Evolutionary conservation across 2,113 vertebrate species (phyloP).

Genomic region (Noctilio leporinus): DNA sequence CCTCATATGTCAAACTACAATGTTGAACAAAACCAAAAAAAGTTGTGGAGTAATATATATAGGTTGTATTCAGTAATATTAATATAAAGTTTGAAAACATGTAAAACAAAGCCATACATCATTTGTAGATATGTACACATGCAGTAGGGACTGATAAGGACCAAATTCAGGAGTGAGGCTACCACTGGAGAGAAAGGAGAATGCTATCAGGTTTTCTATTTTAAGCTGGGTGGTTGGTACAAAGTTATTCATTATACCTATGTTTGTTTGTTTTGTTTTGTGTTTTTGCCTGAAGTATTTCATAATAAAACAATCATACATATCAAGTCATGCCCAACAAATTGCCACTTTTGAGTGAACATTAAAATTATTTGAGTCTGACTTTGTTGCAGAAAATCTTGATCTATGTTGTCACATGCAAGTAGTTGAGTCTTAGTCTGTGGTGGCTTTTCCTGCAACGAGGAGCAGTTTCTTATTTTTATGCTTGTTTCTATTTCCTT

Average conservation of each 20-base stretch:
- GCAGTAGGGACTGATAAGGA: not conserved
- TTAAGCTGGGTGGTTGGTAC: not conserved
- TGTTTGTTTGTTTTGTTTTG: conserved; percentile 1
- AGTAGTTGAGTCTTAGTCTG: not conserved
- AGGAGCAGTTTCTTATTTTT: not conserved
- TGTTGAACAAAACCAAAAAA: not conserved
- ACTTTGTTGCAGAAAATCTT: not conserved
- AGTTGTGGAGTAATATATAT: not conserved
- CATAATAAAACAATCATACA: not conserved
- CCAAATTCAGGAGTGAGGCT: not conserved
- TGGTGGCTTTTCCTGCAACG: not conserved
- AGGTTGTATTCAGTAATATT: not conserved
- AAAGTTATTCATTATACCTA: not conserved
- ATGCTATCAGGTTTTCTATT: not conserved
- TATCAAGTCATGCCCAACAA: not conserved
- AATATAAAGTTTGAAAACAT: not conserved
- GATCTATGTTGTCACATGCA: not conserved
- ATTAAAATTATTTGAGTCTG: not conserved
- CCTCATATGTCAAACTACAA: no score
- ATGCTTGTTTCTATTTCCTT: not conserved
- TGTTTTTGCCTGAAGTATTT: not conserved
- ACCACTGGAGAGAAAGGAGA: not conserved
- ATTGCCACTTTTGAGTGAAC: not conserved
- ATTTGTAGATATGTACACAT: not conserved
- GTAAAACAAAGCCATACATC: not conserved